These are phyloP conservation scores for Stenopsyche tienmushanensis DNA, from an alignment of 1,140 invertebrate species.

Conservation along the genomic window DNA sequence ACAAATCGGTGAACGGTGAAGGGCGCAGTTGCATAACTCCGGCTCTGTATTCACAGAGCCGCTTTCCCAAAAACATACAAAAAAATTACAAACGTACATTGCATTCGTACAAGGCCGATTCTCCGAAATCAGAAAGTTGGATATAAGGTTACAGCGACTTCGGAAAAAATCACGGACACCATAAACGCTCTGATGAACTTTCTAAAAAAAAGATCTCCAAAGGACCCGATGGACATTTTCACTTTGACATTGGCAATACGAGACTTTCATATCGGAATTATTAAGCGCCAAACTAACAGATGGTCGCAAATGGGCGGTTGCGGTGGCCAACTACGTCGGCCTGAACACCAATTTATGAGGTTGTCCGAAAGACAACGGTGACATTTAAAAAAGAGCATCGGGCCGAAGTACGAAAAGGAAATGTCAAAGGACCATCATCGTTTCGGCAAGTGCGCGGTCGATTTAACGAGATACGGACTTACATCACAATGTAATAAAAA, in stretches of 20 bases:
- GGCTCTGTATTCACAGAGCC: not conserved
- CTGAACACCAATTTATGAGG: conserved; percentile 16
- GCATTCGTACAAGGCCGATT: conserved; percentile 6
- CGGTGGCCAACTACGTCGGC: not conserved
- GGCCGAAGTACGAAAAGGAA: conserved; percentile 7
- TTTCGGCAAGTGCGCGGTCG: conserved; percentile 25
- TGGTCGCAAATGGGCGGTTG: not conserved
- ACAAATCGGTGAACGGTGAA: conserved; percentile 14
- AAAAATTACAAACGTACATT: conserved; percentile 1
- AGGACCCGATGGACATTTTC: not conserved
- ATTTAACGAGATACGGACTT: conserved; percentile 26
- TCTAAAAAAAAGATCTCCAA: not conserved
- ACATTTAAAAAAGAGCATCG: conserved; percentile 20
- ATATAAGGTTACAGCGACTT: conserved; percentile 18
- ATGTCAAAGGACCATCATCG: conserved; percentile 12
- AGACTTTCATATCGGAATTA: not conserved
- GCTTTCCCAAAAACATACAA: conserved; percentile 14
- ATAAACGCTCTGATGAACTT: too few species aligned
- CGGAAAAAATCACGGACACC: too few species aligned
- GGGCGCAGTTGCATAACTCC: conserved; percentile 14
- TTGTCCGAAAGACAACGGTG: conserved; percentile 17
- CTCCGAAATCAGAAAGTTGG: conserved; percentile 13
- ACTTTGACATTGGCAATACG: not conserved
- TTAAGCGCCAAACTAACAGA: too few species aligned
- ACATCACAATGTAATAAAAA: conserved; percentile 24